phyloP scores from a whole-genome alignment of 2,888 invertebrate genomes.

The Tanytarsus gracilentus region DNA sequence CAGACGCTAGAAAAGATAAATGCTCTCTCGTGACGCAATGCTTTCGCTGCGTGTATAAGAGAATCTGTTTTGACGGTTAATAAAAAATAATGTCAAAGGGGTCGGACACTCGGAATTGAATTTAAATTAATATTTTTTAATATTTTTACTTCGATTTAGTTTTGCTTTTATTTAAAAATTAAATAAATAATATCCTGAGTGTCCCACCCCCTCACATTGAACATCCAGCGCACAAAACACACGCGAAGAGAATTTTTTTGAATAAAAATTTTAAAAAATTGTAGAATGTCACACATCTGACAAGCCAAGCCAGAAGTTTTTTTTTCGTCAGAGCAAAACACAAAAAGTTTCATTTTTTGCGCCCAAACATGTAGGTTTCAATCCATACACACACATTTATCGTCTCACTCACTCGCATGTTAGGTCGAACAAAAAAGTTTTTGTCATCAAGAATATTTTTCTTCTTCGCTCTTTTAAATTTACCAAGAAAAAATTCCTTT shows the following conservation, averaged over 20 bases:
- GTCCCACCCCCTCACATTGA: too few species aligned
- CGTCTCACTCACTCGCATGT: too few species aligned
- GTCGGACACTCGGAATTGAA: too few species aligned
- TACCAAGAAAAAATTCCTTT: constrained; percentile 18
- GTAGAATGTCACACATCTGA: constrained; percentile 20
- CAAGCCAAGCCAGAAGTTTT: constrained; percentile 10
- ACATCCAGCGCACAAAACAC: not conserved
- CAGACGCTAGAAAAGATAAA: not conserved
- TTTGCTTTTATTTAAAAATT: too few species aligned
- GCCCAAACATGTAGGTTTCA: constrained; percentile 8
- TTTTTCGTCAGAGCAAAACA: not conserved
- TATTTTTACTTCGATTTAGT: too few species aligned
- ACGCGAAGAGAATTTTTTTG: not conserved
- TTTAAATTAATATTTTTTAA: too few species aligned
- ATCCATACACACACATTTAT: too few species aligned
- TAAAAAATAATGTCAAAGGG: not conserved
- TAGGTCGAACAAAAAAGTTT: not conserved
- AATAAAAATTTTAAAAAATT: not conserved
- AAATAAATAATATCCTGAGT: too few species aligned
- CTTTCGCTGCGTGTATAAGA: not conserved
- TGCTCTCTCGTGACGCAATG: not conserved
- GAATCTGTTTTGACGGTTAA: constrained; percentile 10
- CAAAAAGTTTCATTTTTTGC: not conserved
- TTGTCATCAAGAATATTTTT: not conserved
- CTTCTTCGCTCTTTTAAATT: not conserved